Conservation (phyloP, 2,797 vertebrate genomes). For the Muraenolepis orangiensis region DNA sequence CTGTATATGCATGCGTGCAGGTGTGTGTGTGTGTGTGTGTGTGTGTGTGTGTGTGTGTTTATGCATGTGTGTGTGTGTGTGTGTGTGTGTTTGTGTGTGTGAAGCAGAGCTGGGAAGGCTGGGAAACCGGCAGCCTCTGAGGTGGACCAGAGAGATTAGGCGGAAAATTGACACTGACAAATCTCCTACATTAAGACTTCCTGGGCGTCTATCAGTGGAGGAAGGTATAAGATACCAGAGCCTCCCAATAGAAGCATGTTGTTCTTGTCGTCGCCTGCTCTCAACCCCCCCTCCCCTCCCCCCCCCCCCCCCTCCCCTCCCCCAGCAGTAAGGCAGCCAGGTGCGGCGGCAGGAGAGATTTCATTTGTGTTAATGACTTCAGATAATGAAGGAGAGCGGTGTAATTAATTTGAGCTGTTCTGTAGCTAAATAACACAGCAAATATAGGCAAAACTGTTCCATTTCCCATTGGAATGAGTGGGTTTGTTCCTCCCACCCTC, state of each 20-base stretch:
- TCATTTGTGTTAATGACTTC: conserved; percentile 65
- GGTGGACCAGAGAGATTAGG: conserved; percentile 76
- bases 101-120: background rate
- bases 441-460: conserved; percentile 71
- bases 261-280: conserved; percentile 44
- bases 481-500: background rate
- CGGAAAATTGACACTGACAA: conserved; percentile 78
- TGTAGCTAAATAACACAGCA: conserved; percentile 72
- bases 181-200: conserved; percentile 78
- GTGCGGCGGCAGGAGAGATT: conserved; percentile 61
- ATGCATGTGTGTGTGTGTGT: background rate
- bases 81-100: background rate
- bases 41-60: too few relatives aligned
- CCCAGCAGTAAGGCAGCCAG: conserved; percentile 56
- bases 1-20: background rate
- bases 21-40: background rate
- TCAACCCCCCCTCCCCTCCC: conserved; percentile 15
- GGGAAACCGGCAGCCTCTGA: conserved; percentile 53
- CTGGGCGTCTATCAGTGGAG: conserved; percentile 60
- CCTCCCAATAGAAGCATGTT: conserved; percentile 43
- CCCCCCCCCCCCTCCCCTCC: too few relatives aligned
- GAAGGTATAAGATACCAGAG: conserved; percentile 41
- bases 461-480: conserved; percentile 60
- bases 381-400: conserved; percentile 65
- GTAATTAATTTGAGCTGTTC: conserved; percentile 69